Conservation (phyloP, 2,888 invertebrate genomes). For the Endotricha flammealis region DNA sequence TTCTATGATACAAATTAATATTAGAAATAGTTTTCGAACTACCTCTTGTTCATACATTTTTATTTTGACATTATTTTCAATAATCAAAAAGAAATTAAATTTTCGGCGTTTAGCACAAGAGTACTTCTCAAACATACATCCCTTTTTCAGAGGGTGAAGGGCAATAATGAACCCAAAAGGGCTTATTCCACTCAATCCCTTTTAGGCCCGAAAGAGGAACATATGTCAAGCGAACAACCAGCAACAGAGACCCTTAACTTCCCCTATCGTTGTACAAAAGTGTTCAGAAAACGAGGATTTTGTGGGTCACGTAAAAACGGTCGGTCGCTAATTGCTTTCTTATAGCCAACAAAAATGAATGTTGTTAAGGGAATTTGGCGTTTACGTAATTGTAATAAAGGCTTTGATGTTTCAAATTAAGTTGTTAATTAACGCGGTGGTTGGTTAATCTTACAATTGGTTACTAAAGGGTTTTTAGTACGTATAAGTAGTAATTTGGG, state of each 20-base stretch:
- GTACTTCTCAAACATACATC: slow-evolving; percentile 57
- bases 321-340: slow-evolving; percentile 57
- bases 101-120: slow-evolving; percentile 42
- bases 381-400: slow-evolving; percentile 25
- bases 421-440: slow-evolving; percentile 36
- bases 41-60: background rate
- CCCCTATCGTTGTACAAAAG: slow-evolving; percentile 19
- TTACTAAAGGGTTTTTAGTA: slow-evolving; percentile 31
- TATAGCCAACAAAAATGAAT: slow-evolving; percentile 29
- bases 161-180: slow-evolving; percentile 68
- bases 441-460: slow-evolving; percentile 44
- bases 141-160: slow-evolving; percentile 51
- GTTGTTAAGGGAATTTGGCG: slow-evolving; percentile 27
- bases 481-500: too few relatives aligned
- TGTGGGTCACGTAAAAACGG: slow-evolving; percentile 39
- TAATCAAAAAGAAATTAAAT: slow-evolving; percentile 22
- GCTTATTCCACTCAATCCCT: slow-evolving; percentile 70
- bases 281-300: slow-evolving; percentile 19
- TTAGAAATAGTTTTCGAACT: slow-evolving; percentile 10
- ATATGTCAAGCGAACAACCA: slow-evolving; percentile 61
- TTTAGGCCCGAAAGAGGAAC: slow-evolving; percentile 53
- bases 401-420: slow-evolving; percentile 14
- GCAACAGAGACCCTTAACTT: slow-evolving; percentile 24
- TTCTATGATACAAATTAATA: too few relatives aligned
- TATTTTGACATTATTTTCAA: slow-evolving; percentile 16